phyloP scores from a whole-genome alignment of 2,797 vertebrate species.

The Limnodromus scolopaceus region DNA sequence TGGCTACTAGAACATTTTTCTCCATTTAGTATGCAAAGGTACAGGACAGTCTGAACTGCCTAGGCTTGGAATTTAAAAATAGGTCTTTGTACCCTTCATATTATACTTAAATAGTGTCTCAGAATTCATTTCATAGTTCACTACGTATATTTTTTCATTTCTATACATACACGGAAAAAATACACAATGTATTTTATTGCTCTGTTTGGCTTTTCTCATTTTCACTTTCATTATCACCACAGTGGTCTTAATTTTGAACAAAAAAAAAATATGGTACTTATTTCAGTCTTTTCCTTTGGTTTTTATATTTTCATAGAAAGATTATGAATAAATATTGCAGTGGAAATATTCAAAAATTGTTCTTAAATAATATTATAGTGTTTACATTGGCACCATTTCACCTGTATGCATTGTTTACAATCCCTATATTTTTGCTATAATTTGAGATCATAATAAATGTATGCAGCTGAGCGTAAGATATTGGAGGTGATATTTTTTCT shows the following conservation, averaged over 20 bases:
- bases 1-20: neutral
- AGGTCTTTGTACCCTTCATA: neutral
- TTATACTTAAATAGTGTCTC: neutral
- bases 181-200: neutral
- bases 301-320: neutral
- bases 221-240: neutral
- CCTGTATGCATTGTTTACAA: neutral
- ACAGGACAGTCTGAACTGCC: neutral
- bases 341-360: neutral
- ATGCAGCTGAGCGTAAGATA: neutral
- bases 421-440: neutral
- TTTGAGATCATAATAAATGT: neutral
- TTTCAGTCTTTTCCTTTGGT: neutral
- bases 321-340: neutral
- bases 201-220: neutral
- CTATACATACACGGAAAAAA: accelerated
- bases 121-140: neutral
- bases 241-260: neutral
- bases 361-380: neutral
- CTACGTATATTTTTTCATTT: neutral
- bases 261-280: neutral
- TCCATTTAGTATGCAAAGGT: neutral
- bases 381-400: neutral
- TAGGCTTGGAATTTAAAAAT: neutral
- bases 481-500: neutral